Conservation (phyloP, 2,797 vertebrate species). For the Poeciliopsis turneri region DNA sequence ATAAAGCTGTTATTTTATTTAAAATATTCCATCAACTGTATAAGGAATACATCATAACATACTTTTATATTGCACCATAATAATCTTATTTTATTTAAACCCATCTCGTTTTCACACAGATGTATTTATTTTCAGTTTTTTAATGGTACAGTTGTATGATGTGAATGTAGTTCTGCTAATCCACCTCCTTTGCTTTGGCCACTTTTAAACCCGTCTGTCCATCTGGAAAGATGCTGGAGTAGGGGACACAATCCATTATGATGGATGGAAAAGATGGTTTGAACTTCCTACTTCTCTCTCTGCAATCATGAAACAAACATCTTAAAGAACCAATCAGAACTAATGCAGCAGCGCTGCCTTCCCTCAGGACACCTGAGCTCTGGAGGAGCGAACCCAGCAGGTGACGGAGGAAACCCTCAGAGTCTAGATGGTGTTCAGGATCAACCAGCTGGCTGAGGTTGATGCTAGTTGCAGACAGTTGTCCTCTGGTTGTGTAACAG, state of each 20-base stretch:
- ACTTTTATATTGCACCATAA: neutral
- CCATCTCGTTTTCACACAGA: neutral
- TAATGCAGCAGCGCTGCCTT: neutral
- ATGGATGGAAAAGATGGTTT: neutral
- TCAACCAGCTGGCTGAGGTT: neutral
- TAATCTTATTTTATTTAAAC: neutral
- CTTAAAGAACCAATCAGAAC: neutral
- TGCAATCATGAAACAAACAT: neutral
- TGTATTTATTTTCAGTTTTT: neutral
- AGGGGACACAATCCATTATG: neutral
- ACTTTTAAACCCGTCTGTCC: neutral
- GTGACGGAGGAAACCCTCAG: neutral
- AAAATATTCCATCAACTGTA: neutral
- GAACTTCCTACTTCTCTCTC: neutral
- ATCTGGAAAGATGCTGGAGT: neutral
- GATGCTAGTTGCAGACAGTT: neutral
- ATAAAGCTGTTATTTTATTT: neutral
- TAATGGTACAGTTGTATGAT: neutral
- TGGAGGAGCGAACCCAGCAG: neutral
- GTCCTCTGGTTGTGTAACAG: conserved; percentile 20
- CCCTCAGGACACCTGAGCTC: neutral
- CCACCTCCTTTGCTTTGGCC: neutral
- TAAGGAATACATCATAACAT: neutral
- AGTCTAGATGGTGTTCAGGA: neutral
- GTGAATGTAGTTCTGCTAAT: neutral